Conservation (phyloP, 2,797 vertebrate genomes). For the Euphonia xanthogaster region DNA sequence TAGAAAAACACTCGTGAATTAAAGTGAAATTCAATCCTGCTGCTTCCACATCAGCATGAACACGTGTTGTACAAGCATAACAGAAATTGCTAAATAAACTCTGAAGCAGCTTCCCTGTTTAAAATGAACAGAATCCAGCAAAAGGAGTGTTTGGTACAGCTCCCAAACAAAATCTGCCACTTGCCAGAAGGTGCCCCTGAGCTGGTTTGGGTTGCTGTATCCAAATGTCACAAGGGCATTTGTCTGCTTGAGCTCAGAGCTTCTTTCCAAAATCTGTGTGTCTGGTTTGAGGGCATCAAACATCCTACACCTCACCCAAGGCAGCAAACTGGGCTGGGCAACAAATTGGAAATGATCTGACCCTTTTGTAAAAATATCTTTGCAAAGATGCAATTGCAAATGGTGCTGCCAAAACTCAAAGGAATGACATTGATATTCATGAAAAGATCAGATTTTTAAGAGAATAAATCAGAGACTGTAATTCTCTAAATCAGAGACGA, state of each 20-base stretch:
- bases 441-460: not conserved
- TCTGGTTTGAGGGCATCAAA: not conserved
- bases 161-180: not conserved
- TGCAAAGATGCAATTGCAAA: not conserved
- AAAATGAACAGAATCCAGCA: not conserved
- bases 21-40: not conserved
- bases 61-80: not conserved
- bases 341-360: not conserved
- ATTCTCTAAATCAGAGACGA: not conserved
- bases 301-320: not conserved
- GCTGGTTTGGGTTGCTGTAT: not conserved
- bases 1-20: not conserved
- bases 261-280: not conserved
- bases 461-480: not conserved
- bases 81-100: slow-evolving; percentile 18
- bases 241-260: not conserved
- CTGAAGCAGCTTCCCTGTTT: not conserved
- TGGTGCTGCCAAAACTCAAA: not conserved
- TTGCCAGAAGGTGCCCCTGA: not conserved
- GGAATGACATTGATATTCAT: not conserved
- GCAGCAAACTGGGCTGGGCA: not conserved
- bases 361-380: not conserved
- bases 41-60: not conserved
- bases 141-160: not conserved
- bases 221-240: not conserved